phyloP scores from a whole-genome alignment of 2,797 vertebrate genomes.

The Cyprinella venusta region DNA sequence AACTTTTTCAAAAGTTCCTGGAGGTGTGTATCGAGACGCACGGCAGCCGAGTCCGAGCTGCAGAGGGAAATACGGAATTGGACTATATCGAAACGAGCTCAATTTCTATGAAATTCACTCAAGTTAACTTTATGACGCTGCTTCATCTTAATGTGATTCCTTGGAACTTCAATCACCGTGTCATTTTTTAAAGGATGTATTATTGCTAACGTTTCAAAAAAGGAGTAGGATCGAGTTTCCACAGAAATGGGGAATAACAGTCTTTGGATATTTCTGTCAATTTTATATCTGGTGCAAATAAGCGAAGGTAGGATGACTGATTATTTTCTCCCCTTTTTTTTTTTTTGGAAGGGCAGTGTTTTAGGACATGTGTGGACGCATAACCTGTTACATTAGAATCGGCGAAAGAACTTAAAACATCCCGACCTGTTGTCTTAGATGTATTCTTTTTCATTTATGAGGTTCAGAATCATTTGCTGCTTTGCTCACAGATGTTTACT shows the following conservation, averaged over 20 bases:
- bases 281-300: constrained; percentile 71
- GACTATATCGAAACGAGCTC: constrained; percentile 59
- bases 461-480: background rate
- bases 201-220: constrained; percentile 72
- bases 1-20: constrained; percentile 80
- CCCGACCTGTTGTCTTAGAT: background rate
- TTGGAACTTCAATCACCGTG: constrained; percentile 71
- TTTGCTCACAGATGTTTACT: background rate
- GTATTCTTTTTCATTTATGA: background rate
- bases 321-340: constrained; percentile 6
- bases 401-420: background rate
- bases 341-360: constrained; percentile 4
- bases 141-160: constrained; percentile 58
- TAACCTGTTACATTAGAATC: constrained; percentile 33
- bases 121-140: constrained; percentile 68
- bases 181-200: constrained; percentile 83
- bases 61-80: constrained; percentile 72
- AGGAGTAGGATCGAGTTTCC: constrained; percentile 78
- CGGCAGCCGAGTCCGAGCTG: constrained; percentile 76
- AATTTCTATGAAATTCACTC: constrained; percentile 24
- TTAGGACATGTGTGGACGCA: constrained; percentile 2
- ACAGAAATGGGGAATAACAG: constrained; percentile 84
- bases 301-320: constrained; percentile 73
- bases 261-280: constrained; percentile 81
- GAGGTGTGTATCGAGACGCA: constrained; percentile 72